Base-by-base conservation (phyloP, 2,113 vertebrate species). In the Ancistrus triradiatus region DNA sequence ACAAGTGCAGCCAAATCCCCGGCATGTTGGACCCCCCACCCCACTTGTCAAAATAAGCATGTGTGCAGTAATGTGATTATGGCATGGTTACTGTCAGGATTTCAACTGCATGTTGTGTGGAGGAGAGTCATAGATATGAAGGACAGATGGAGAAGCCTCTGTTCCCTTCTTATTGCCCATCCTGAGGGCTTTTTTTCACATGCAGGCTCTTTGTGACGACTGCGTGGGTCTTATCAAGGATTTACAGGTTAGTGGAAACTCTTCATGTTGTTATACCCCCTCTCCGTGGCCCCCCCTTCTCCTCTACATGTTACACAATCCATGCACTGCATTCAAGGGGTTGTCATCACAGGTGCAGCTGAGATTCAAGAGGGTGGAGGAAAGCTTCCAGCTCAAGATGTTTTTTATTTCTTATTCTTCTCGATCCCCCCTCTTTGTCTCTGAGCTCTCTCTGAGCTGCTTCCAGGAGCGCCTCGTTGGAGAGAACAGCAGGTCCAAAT, bases 21-120 rank as follows among this genome's bases (percentile, higher is more conserved):
- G 91, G 92, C 92, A 94, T 92, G 93, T 91, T 17, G 18, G 3
- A 40, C 14, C 92, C 86, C 80, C 14, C 92, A 86, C 80, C 85
- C 83, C 80, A 83, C 85, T 85, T 93, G 91, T 86, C 90, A 80
- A 94, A 93, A 91, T 91, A 92, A 92, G 91, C 90, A 93, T 93
- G 91, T 94, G 92, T 88, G 88, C 91, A 91, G 92, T 92, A 94
- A 94, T 93, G 91, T 93, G 91, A 93, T 94, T 93, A 94, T 90
- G 91, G 92, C 91, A 91, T 92, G 91, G 92, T 92, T 93, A 92
- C 91, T 94, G 92, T 95, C 94, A 95, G 93, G 92, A 95, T 94
- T 95, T 93, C 92, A 92, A 93, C 93, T 91, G 93, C 90, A 90
- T 92, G 90, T 91, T 93, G 90, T 89, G 91, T 81, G 87, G 89